These are phyloP conservation scores for Dicrurus megarhynchus DNA, from an alignment of 2,113 vertebrate species.

Conservation along the genomic window DNA sequence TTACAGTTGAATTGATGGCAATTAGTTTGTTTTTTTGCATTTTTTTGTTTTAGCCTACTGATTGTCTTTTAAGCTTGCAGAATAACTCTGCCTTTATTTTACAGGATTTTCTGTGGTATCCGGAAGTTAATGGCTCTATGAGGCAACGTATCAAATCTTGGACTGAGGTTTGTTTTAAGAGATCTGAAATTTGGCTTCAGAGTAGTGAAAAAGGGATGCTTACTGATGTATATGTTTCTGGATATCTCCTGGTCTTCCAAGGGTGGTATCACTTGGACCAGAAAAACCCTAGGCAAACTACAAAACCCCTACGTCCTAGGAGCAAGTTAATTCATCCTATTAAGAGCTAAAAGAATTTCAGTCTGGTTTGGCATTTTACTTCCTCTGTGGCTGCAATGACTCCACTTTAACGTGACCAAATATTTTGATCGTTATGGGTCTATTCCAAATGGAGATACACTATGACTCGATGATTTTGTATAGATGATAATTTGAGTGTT, in stretches of 20 bases:
- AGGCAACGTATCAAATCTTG: conserved; percentile 88
- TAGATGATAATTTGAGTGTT: background rate
- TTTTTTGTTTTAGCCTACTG: background rate
- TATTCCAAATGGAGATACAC: background rate
- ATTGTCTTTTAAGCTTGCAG: background rate
- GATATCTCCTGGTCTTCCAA: background rate
- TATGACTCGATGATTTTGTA: background rate
- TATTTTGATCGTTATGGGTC: background rate
- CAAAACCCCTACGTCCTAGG: background rate
- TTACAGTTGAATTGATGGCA: background rate
- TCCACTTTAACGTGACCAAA: background rate
- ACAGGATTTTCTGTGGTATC: conserved; percentile 94
- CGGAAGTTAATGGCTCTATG: conserved; percentile 96
- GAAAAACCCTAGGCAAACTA: background rate
- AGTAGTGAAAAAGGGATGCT: background rate
- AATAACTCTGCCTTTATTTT: background rate
- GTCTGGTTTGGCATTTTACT: background rate
- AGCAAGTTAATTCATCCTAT: background rate
- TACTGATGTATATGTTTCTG: background rate
- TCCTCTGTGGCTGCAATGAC: background rate
- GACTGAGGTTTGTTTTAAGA: conserved; percentile 76
- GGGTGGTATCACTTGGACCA: background rate
- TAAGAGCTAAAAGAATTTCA: background rate
- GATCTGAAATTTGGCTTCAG: background rate
- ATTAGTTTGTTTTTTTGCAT: background rate